Conservation (phyloP, 2,888 invertebrate genomes). For the Andrena camellia region DNA sequence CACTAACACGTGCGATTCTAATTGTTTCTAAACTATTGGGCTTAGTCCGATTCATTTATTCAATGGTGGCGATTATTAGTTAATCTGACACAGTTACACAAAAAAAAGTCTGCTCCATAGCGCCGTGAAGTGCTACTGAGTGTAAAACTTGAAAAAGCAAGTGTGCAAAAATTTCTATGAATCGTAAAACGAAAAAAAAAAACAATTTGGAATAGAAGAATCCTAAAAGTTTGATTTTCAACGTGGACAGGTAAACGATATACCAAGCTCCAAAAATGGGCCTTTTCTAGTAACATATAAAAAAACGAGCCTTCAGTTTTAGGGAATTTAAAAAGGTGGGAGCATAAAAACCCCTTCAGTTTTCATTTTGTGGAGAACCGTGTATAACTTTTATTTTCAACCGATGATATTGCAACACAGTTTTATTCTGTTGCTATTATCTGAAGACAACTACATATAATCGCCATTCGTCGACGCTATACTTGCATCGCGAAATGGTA, state of each 20-base stretch:
- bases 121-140: slow-evolving; percentile 56
- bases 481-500: too few species aligned
- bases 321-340: too few species aligned
- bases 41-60: not conserved
- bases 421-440: not conserved
- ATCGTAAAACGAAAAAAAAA: not conserved
- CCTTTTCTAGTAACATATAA: too few species aligned
- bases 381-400: too few species aligned
- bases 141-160: slow-evolving; percentile 63
- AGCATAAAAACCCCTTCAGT: too few species aligned
- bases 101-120: slow-evolving; percentile 19
- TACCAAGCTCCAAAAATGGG: not conserved
- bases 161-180: not conserved
- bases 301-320: too few species aligned
- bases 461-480: too few species aligned
- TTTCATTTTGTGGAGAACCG: too few species aligned
- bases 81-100: slow-evolving; percentile 30
- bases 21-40: not conserved
- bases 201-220: not conserved
- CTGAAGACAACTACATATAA: not conserved
- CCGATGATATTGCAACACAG: too few species aligned
- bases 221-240: not conserved
- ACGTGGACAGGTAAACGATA: slow-evolving; percentile 16
- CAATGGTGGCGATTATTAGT: slow-evolving; percentile 47
- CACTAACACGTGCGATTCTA: not conserved